Conservation (phyloP, 2,888 invertebrate genomes). For the Drymonia ruficornis region DNA sequence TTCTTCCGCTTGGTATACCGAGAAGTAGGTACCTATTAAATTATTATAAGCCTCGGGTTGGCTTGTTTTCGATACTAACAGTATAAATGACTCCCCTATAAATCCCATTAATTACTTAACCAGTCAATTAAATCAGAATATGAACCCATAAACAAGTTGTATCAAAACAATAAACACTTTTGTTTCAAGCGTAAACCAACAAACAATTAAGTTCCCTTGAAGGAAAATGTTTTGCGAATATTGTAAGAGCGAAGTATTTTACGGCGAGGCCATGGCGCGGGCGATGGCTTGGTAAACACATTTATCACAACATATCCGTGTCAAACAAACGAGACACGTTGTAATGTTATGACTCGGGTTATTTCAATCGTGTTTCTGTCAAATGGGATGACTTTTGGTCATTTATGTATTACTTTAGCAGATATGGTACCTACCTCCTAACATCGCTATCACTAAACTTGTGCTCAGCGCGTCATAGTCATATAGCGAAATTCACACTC, state of each 20-base stretch:
- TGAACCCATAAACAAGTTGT: background rate
- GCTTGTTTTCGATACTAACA: too few relatives aligned
- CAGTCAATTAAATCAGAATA: background rate
- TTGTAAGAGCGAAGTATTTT: constrained; percentile 41
- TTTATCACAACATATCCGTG: constrained; percentile 50
- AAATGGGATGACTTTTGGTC: background rate
- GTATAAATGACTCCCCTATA: too few relatives aligned
- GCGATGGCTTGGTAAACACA: constrained; percentile 55
- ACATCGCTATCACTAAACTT: too few relatives aligned
- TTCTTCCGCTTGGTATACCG: too few relatives aligned
- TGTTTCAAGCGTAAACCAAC: background rate
- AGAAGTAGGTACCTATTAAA: too few relatives aligned
- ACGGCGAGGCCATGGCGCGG: constrained; percentile 29
- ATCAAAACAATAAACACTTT: background rate
- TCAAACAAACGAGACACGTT: constrained; percentile 31
- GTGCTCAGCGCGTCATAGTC: too few relatives aligned
- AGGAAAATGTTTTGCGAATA: constrained; percentile 40
- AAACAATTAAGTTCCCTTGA: constrained; percentile 8
- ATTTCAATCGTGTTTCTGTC: background rate
- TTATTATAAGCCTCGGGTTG: too few relatives aligned
- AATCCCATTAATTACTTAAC: background rate
- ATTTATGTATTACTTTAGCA: too few relatives aligned
- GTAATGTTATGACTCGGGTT: constrained; percentile 11
- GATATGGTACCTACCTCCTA: too few relatives aligned
- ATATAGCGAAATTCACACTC: too few relatives aligned